Percentiles rank a stretch among this genome's conserved stretches.
These are phyloP conservation scores for Chaenogobius annularis DNA, from an alignment of 2,113 vertebrate genomes.

Conservation along the genomic window DNA sequence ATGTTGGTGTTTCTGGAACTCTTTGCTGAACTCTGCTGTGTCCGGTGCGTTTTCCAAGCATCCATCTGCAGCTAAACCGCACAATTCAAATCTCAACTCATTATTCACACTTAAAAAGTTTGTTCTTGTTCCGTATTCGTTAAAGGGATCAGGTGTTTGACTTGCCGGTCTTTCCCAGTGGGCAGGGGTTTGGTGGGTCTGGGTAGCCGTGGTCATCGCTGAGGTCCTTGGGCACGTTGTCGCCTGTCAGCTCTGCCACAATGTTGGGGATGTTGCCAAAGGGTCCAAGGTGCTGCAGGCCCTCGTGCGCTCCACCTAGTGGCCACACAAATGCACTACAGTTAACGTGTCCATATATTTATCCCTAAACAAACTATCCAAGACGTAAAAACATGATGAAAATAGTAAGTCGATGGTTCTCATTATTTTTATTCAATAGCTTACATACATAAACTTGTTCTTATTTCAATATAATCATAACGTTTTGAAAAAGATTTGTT, in stretches of 20 bases:
- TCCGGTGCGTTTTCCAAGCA: slow-evolving; percentile 94
- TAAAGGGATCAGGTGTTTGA: too few relatives aligned
- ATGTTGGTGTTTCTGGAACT: slow-evolving; percentile 95
- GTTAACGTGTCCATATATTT: not conserved
- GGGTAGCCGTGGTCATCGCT: slow-evolving; percentile 95
- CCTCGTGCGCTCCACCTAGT: slow-evolving; percentile 94
- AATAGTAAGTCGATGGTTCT: too few relatives aligned
- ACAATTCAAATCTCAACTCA: not conserved
- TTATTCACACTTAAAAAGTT: not conserved
- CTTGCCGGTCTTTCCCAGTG: slow-evolving; percentile 90
- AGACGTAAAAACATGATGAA: too few relatives aligned
- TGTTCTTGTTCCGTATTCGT: too few relatives aligned
- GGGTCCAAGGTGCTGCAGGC: slow-evolving; percentile 95
- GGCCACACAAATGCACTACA: slow-evolving; percentile 27
- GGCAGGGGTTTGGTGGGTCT: slow-evolving; percentile 96
- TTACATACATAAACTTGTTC: too few relatives aligned
- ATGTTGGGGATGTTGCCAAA: slow-evolving; percentile 98
- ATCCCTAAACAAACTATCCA: too few relatives aligned
- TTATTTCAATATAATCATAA: not conserved
- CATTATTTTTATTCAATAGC: too few relatives aligned
- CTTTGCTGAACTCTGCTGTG: slow-evolving; percentile 94
- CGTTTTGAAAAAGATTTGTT: too few relatives aligned
- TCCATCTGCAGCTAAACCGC: slow-evolving; percentile 81
- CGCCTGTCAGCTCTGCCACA: slow-evolving; percentile 93
- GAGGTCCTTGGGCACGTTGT: slow-evolving; percentile 94